Evolutionary conservation across 1,140 invertebrate genomes (phyloP).

Genomic region (Drosophila mojavensis): DNA sequence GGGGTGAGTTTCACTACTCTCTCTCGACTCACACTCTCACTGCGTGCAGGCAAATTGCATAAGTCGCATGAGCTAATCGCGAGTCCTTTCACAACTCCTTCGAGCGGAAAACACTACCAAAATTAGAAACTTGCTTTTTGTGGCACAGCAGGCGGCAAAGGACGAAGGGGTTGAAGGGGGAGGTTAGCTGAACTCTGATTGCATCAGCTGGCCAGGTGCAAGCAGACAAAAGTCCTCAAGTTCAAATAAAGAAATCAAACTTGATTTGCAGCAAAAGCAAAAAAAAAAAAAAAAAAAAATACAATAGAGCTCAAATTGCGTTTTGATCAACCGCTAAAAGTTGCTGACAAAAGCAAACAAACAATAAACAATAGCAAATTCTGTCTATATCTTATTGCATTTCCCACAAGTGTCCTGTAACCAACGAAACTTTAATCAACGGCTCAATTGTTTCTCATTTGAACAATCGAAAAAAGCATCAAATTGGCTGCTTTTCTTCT

Average conservation of each 20-base stretch:
- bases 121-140: conserved; percentile 36
- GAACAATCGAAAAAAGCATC: conserved; percentile 16
- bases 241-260: not conserved
- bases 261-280: not conserved
- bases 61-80: conserved; percentile 68
- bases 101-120: conserved; percentile 40
- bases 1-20: conserved; percentile 60
- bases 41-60: conserved; percentile 49
- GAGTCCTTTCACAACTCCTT: conserved; percentile 35
- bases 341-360: no score
- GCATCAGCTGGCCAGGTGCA: conserved; percentile 41
- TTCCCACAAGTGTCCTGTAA: conserved; percentile 50
- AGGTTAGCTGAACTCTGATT: conserved; percentile 28
- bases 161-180: not conserved
- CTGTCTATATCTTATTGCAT: not conserved
- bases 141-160: conserved; percentile 7
- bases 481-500: conserved; percentile 27
- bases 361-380: not conserved
- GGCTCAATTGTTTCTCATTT: conserved; percentile 31
- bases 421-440: conserved; percentile 36
- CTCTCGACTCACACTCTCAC: not conserved
- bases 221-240: not conserved
- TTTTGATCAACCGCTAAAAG: no score
- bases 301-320: not conserved
- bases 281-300: no score